phyloP scores from a whole-genome alignment of 2,113 vertebrate genomes.

The Potamarius usumacintae region DNA sequence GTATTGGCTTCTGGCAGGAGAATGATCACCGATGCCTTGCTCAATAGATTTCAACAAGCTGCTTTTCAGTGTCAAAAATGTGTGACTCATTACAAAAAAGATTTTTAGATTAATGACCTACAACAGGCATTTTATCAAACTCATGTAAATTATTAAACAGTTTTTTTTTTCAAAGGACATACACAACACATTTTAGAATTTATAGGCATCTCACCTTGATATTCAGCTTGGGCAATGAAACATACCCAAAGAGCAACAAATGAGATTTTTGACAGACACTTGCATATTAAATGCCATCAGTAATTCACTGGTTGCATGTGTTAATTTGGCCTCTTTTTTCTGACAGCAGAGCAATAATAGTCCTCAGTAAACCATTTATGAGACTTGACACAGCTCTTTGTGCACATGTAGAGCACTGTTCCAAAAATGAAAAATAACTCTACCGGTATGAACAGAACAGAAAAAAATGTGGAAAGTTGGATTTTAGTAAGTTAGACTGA shows the following conservation, averaged over 20 bases:
- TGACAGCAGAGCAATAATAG: not conserved
- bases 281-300: slow-evolving; percentile 24
- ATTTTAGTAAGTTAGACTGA: not conserved
- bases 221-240: not conserved
- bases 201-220: not conserved
- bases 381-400: not conserved
- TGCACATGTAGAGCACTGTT: not conserved
- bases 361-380: not conserved
- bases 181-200: not conserved
- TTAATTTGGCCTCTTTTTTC: not conserved
- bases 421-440: too few species aligned
- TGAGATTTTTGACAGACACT: not conserved
- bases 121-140: not conserved
- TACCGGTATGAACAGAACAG: not conserved
- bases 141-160: not conserved
- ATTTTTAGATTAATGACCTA: not conserved
- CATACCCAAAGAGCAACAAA: slow-evolving; percentile 22
- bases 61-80: not conserved
- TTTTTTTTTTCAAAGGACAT: not conserved
- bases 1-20: too few species aligned
- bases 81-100: not conserved
- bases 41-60: too few species aligned
- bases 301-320: not conserved
- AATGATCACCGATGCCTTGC: too few species aligned
- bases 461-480: not conserved